A percentile compares a stretch with the other conserved stretches of the same genome.
phyloP scores from a whole-genome alignment of 2,797 vertebrate genomes.

The Chaunax sp. region DNA sequence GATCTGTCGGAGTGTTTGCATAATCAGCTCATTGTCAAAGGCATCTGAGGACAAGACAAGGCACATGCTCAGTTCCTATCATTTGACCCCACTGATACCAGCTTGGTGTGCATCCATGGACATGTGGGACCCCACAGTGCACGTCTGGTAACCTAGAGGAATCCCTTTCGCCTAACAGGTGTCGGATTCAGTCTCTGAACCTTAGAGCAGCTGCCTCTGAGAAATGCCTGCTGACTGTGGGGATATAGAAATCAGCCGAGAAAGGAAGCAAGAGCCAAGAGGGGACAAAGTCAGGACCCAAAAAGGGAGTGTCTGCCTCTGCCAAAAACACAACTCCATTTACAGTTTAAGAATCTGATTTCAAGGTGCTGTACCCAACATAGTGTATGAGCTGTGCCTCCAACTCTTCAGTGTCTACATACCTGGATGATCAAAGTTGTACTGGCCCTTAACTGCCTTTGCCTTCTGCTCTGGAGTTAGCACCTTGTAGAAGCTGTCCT shows the following conservation, averaged over 20 bases:
- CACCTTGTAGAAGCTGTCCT: conserved; percentile 97
- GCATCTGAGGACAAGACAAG: conserved; percentile 86
- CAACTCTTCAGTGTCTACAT: not conserved
- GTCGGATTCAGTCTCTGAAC: conserved; percentile 51
- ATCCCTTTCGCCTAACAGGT: conserved; percentile 60
- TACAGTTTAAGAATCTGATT: not conserved
- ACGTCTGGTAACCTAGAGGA: conserved; percentile 55
- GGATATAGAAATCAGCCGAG: conserved; percentile 53
- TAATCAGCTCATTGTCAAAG: conserved; percentile 95
- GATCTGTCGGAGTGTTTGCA: conserved; percentile 92
- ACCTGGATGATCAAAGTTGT: conserved; percentile 99
- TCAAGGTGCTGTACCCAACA: not conserved
- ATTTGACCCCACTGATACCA: not conserved
- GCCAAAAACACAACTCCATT: conserved; percentile 20
- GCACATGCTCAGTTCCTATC: conserved; percentile 1
- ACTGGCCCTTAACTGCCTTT: conserved; percentile 95
- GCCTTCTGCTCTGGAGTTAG: conserved; percentile 96
- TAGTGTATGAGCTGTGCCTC: not conserved
- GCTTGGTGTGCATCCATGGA: not conserved
- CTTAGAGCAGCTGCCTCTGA: conserved; percentile 63
- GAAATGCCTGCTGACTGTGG: conserved; percentile 64
- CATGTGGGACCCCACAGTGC: conserved; percentile 34
- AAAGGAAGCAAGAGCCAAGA: conserved; percentile 49
- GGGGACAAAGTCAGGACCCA: conserved; percentile 44
- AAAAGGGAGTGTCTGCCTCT: conserved; percentile 57